Evolutionary conservation across 2,113 vertebrate species (phyloP), one percentile per base, ranked within the genome.

Genomic region (Ammodytes dubius): DNA sequence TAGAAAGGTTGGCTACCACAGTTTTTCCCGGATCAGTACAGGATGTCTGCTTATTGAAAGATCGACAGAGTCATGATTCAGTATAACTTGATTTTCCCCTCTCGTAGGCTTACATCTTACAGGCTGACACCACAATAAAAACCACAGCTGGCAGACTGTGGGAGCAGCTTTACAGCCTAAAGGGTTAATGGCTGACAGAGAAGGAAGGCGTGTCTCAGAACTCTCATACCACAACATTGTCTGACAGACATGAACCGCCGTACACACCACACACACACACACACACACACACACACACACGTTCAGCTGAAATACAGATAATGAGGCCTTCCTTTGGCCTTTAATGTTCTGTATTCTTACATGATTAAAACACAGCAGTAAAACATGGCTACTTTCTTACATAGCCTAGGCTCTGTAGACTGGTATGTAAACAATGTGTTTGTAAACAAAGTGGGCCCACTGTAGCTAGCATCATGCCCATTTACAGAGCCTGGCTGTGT

Each of bases 171-270:
- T 53, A 57, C 72, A 73, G 82, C 56, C 70, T 82, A 56, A 89
- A 79, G 90, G 84, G 89, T 93, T 93, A 93, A 93, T n/a, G 58
- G 82, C 65, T 81, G 76, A 83, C 84, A 72, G 79, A 80, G 77
- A 70, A 86, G 74, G 82, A 88, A 73, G 83, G 88, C 63, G 74
- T 80, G 80, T 82, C 84, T 86, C 86, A 77, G 80, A 19, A 8
- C 79, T 84, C 72, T 81, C 63, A 61, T 82, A 76, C 74, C 77
- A 82, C 70, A 85, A 88, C 58, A 57, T 53, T 77, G 79, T 90
- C 90, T 84, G 90, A 81, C 74, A 82, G 70, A 49, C 45, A 87
- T 92, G 92, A 95, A 92, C 93, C 89, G 59, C 43, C 87, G 78
- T 94, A 60, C 81, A 82, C 71, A 50, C 73, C 50, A 82, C 53